Evolutionary conservation across 1,140 invertebrate species (phyloP).

Genomic region (Drosophila nebulosa): DNA sequence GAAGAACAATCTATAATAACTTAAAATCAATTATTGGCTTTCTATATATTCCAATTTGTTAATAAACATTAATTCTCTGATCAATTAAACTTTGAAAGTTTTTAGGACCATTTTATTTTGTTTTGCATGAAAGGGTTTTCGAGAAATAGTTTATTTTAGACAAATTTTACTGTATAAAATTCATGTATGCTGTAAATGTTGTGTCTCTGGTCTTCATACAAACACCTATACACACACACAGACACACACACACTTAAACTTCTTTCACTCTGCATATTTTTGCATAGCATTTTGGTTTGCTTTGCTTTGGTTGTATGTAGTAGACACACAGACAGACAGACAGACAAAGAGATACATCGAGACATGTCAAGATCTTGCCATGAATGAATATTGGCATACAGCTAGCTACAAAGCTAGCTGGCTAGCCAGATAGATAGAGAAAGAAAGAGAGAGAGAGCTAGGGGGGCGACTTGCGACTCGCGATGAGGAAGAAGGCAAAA

Average conservation of each 20-base stretch:
- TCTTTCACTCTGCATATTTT: slow-evolving; percentile 79
- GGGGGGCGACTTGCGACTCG: slow-evolving; percentile 42
- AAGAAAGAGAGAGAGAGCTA: slow-evolving; percentile 20
- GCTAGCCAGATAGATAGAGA: slow-evolving; percentile 4
- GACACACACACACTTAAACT: slow-evolving; percentile 19
- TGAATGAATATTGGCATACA: slow-evolving; percentile 74
- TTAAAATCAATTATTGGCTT: too few relatives aligned
- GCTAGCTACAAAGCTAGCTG: slow-evolving; percentile 30
- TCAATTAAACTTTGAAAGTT: too few relatives aligned
- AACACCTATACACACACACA: slow-evolving; percentile 2
- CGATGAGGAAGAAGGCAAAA: slow-evolving; percentile 64
- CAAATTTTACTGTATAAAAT: slow-evolving; percentile 35
- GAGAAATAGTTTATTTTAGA: slow-evolving; percentile 4
- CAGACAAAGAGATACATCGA: slow-evolving; percentile 24
- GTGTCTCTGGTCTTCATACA: slow-evolving; percentile 29
- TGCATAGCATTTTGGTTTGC: slow-evolving; percentile 67
- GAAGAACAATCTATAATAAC: background rate
- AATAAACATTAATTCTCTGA: too few relatives aligned
- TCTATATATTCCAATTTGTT: too few relatives aligned
- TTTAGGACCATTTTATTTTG: too few relatives aligned
- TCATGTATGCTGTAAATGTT: slow-evolving; percentile 66
- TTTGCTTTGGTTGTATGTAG: slow-evolving; percentile 45
- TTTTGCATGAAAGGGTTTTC: background rate
- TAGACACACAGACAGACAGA: slow-evolving; percentile 19
- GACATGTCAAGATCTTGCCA: slow-evolving; percentile 56